Percentiles rank a stretch among this genome's conserved stretches.
These are phyloP conservation scores for Huso huso DNA, from an alignment of 2,797 vertebrate species.

Conservation along the genomic window DNA sequence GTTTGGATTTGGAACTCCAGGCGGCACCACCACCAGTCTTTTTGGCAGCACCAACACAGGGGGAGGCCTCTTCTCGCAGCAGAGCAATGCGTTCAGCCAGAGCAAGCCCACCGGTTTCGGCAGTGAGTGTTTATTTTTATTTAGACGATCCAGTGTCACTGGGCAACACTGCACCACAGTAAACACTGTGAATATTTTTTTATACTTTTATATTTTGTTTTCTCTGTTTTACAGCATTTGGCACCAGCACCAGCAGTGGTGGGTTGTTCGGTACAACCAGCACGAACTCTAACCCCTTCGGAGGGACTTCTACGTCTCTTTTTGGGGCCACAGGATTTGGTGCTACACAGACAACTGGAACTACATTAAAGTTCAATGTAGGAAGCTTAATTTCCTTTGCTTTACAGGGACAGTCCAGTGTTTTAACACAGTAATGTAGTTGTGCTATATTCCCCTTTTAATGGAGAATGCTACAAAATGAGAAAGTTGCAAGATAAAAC, in stretches of 20 bases:
- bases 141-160: neutral
- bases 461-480: too few relatives aligned
- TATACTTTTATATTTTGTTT: slow-evolving; percentile 5
- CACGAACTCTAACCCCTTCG: slow-evolving; percentile 84
- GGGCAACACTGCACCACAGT: too few relatives aligned
- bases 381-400: slow-evolving; percentile 26
- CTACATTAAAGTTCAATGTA: slow-evolving; percentile 90
- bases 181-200: neutral
- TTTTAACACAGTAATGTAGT: too few relatives aligned
- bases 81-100: slow-evolving; percentile 83
- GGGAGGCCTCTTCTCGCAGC: slow-evolving; percentile 84
- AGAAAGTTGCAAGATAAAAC: too few relatives aligned
- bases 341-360: slow-evolving; percentile 72
- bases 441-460: too few relatives aligned
- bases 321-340: slow-evolving; percentile 81
- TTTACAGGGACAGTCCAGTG: neutral
- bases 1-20: slow-evolving; percentile 81
- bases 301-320: slow-evolving; percentile 70
- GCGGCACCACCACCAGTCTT: slow-evolving; percentile 73
- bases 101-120: slow-evolving; percentile 80
- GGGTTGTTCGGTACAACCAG: slow-evolving; percentile 87
- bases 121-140: slow-evolving; percentile 62
- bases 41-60: slow-evolving; percentile 73
- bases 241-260: slow-evolving; percentile 80
- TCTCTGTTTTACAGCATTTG: slow-evolving; percentile 63